These are phyloP conservation scores for Lycodopsis pacificus DNA, from an alignment of 2,797 vertebrate species.

Conservation along the genomic window DNA sequence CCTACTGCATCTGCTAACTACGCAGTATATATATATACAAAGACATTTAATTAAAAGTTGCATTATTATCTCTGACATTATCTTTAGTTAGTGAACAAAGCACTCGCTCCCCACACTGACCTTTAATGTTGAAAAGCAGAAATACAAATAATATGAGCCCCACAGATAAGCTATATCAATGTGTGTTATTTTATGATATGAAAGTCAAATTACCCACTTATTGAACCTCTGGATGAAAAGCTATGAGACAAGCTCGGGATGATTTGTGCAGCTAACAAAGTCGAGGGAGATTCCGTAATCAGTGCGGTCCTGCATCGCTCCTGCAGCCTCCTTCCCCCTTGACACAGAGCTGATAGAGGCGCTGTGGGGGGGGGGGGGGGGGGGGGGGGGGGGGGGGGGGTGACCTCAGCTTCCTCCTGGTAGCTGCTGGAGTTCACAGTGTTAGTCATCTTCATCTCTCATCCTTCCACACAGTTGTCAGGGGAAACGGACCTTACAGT, in stretches of 20 bases:
- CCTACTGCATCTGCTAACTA: background rate
- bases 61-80: background rate
- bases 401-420: slow-evolving; percentile 54
- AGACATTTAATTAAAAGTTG: slow-evolving; percentile 1
- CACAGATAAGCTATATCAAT: slow-evolving; percentile 18
- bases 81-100: slow-evolving; percentile 2
- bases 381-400: slow-evolving; percentile 10
- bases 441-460: slow-evolving; percentile 53
- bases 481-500: slow-evolving; percentile 39
- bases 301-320: slow-evolving; percentile 23
- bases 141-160: slow-evolving; percentile 5
- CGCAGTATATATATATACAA: background rate
- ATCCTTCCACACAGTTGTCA: slow-evolving; percentile 38
- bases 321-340: slow-evolving; percentile 35
- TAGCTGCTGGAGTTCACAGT: slow-evolving; percentile 37
- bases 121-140: background rate
- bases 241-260: slow-evolving; percentile 5
- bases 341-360: slow-evolving; percentile 21
- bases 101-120: background rate
- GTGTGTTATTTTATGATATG: slow-evolving; percentile 1
- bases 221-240: slow-evolving; percentile 17
- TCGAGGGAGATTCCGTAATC: slow-evolving; percentile 14
- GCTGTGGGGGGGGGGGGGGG: slow-evolving; percentile 2
- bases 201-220: background rate
- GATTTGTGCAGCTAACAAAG: slow-evolving; percentile 13